These are phyloP conservation scores for Rissa tridactyla DNA, from an alignment of 2,113 vertebrate species.

Conservation along the genomic window DNA sequence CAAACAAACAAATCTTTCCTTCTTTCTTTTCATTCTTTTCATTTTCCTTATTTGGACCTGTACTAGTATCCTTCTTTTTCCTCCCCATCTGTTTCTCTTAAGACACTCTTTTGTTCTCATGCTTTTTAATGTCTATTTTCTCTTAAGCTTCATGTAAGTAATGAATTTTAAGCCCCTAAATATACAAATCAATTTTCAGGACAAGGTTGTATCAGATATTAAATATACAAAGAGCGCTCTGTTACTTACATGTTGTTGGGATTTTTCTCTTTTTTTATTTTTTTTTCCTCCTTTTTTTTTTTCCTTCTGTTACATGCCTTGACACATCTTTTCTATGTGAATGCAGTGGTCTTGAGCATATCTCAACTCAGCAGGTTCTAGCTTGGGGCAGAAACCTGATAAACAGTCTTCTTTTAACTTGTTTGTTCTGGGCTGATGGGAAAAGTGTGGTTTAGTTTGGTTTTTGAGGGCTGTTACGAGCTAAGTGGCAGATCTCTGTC, in stretches of 20 bases:
- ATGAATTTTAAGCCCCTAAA: background rate
- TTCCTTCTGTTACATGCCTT: background rate
- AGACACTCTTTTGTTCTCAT: background rate
- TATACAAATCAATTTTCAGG: background rate
- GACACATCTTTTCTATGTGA: background rate
- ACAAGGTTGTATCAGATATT: background rate
- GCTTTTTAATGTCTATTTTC: background rate
- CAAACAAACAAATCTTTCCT: background rate
- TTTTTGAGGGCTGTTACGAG: background rate
- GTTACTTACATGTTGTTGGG: background rate
- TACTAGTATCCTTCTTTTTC: background rate
- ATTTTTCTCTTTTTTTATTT: fast-evolving
- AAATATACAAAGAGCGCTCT: background rate
- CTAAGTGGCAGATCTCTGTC: background rate
- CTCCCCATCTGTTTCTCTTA: background rate
- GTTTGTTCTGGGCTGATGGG: background rate
- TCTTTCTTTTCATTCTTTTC: background rate
- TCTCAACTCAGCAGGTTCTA: background rate
- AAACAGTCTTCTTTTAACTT: background rate
- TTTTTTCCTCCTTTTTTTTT: fast-evolving
- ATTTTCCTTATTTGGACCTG: background rate
- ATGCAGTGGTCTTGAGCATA: background rate
- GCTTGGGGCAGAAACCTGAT: background rate
- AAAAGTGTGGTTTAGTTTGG: background rate
- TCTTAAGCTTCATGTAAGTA: background rate